Evolutionary conservation across 2,797 vertebrate genomes (phyloP).

Genomic region (Pangasius mekongensis): DNA sequence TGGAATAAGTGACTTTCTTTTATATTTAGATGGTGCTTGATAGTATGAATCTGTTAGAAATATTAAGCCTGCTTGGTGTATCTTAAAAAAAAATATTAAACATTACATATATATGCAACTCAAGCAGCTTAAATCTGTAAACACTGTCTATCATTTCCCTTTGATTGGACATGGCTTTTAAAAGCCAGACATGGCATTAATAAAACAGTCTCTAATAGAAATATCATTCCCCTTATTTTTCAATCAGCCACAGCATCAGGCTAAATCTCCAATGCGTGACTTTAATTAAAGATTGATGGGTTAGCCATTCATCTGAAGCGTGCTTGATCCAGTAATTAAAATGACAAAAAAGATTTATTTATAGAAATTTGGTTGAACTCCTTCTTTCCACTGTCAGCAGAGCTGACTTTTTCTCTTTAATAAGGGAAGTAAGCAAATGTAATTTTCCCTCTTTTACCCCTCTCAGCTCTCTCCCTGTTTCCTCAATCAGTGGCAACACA

Average conservation of each 20-base stretch:
- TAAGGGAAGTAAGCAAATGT: conserved; percentile 61
- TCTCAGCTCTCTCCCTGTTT: conserved; percentile 32
- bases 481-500: conserved; percentile 57
- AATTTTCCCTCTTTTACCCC: conserved; percentile 49
- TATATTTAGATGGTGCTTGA: not conserved
- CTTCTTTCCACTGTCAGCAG: conserved; percentile 72
- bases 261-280: conserved; percentile 80
- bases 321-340: conserved; percentile 82
- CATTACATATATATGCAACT: conserved; percentile 44
- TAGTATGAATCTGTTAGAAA: not conserved
- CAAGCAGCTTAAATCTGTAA: conserved; percentile 59
- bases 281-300: conserved; percentile 86
- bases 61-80: not conserved
- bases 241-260: conserved; percentile 77
- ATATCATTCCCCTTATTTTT: conserved; percentile 85
- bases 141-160: conserved; percentile 70
- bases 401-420: conserved; percentile 68
- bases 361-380: conserved; percentile 76
- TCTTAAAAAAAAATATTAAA: conserved; percentile 44
- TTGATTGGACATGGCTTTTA: conserved; percentile 80
- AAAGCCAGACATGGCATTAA: conserved; percentile 80
- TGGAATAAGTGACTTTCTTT: not conserved
- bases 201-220: conserved; percentile 85
- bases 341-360: conserved; percentile 82
- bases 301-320: conserved; percentile 74